phyloP scores from a whole-genome alignment of 2,888 invertebrate species.

The Mythimna albipuncta region DNA sequence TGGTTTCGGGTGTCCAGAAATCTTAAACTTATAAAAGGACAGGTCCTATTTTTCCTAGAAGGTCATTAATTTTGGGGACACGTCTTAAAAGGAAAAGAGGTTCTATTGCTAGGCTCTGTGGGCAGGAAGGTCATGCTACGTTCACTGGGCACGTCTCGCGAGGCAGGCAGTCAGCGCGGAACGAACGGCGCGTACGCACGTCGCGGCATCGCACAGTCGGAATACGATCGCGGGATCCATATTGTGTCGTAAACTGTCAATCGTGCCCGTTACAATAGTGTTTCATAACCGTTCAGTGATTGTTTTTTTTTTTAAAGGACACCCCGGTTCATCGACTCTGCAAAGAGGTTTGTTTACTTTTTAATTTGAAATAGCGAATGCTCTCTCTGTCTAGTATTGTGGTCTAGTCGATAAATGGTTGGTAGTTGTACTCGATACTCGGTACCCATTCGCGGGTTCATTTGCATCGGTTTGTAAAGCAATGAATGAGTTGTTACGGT shows the following conservation, averaged over 20 bases:
- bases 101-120: conserved; percentile 83
- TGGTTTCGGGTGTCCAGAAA: conserved; percentile 31
- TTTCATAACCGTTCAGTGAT: conserved; percentile 81
- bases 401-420: conserved; percentile 75
- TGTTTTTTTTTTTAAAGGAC: conserved; percentile 81
- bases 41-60: conserved; percentile 54
- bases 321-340: conserved; percentile 76
- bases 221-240: conserved; percentile 79
- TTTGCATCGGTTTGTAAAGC: conserved; percentile 84
- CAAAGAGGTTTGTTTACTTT: conserved; percentile 82
- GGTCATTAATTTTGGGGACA: conserved; percentile 71
- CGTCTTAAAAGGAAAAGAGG: conserved; percentile 81
- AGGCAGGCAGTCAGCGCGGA: conserved; percentile 87
- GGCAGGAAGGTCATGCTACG: conserved; percentile 88
- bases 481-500: conserved; percentile 84
- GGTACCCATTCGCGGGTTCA: conserved; percentile 74
- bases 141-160: conserved; percentile 78
- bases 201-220: conserved; percentile 65
- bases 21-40: conserved; percentile 13
- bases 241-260: conserved; percentile 78
- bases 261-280: conserved; percentile 86
- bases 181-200: conserved; percentile 85
- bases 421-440: conserved; percentile 61
- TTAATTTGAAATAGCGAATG: conserved; percentile 62
- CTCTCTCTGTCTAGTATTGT: conserved; percentile 69